Conservation (phyloP, 1,140 invertebrate species). For the Paraescarpia echinospica region DNA sequence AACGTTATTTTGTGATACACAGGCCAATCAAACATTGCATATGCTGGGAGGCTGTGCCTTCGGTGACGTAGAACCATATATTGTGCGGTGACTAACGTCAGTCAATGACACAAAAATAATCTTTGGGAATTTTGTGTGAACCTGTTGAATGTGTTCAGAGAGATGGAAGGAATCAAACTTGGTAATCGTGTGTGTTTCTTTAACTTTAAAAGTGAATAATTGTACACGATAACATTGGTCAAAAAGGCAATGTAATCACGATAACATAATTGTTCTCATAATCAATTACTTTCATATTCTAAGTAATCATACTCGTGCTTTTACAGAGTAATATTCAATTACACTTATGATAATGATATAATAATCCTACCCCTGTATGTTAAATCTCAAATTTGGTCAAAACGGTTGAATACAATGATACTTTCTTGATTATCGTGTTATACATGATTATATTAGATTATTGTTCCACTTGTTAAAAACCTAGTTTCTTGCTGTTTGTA, state of each 20-base stretch:
- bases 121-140: neutral
- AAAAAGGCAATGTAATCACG: too few species aligned
- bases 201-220: too few species aligned
- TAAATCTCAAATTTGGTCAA: constrained; percentile 4
- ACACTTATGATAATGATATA: too few species aligned
- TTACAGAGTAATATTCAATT: neutral
- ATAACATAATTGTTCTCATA: too few species aligned
- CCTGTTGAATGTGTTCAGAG: neutral
- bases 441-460: too few species aligned
- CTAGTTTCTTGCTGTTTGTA: neutral
- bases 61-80: neutral
- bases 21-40: neutral
- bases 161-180: neutral
- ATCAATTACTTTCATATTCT: too few species aligned
- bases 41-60: too few species aligned
- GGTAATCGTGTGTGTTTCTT: too few species aligned
- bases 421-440: neutral
- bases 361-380: too few species aligned
- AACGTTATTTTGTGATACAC: neutral
- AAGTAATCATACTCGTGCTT: neutral
- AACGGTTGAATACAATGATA: neutral
- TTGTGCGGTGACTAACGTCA: too few species aligned
- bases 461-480: neutral
- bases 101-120: neutral
- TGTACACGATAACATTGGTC: too few species aligned